These are phyloP conservation scores for Nymphicus hollandicus DNA, from an alignment of 2,113 vertebrate genomes.

Conservation along the genomic window DNA sequence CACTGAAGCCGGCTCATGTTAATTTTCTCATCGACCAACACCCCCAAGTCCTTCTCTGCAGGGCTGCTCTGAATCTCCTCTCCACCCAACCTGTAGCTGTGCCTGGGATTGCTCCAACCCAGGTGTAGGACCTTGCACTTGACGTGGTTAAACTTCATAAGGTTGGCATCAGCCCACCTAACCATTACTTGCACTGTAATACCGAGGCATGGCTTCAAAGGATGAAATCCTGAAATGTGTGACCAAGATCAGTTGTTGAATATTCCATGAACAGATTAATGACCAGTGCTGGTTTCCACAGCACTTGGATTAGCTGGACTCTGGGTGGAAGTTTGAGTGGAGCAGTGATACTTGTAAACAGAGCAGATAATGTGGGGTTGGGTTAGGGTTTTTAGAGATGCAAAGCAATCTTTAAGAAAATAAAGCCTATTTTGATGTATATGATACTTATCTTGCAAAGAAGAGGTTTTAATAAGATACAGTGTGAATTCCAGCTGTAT, in stretches of 20 bases:
- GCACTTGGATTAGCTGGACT: fast-evolving
- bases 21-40: too few relatives aligned
- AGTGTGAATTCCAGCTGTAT: not conserved
- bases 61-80: too few relatives aligned
- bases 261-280: fast-evolving
- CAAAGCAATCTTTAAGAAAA: not conserved
- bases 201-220: too few relatives aligned
- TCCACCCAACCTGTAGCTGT: too few relatives aligned
- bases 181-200: too few relatives aligned
- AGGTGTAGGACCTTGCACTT: too few relatives aligned
- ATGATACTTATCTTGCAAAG: not conserved
- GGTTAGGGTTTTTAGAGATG: not conserved
- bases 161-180: too few relatives aligned
- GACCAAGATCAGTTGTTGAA: fast-evolving
- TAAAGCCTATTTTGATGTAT: not conserved
- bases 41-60: too few relatives aligned
- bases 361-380: not conserved
- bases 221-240: too few relatives aligned
- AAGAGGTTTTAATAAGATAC: not conserved
- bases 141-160: too few relatives aligned
- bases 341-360: not conserved
- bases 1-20: too few relatives aligned
- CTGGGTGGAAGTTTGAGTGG: not conserved
- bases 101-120: too few relatives aligned
- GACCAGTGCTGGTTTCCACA: not conserved